These are phyloP conservation scores for Polydrusus pterygomalis DNA, from an alignment of 2,888 invertebrate genomes.

Conservation along the genomic window DNA sequence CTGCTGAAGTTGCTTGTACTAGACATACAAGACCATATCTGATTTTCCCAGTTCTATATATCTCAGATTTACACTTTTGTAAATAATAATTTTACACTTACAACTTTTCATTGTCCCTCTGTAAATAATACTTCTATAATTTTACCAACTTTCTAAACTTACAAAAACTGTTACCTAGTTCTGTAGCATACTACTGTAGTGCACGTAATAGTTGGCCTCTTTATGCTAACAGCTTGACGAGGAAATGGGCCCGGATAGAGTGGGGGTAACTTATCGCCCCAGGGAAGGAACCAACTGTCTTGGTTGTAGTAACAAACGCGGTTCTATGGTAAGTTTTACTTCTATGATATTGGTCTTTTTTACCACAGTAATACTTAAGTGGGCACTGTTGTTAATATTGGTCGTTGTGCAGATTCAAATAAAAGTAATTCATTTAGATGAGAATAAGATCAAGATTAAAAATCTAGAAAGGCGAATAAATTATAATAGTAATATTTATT, in stretches of 20 bases:
- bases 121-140: neutral
- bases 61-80: no score
- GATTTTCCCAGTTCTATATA: no score
- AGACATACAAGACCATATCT: no score
- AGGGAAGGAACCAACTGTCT: slow-evolving; percentile 79
- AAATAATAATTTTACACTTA: no score
- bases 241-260: slow-evolving; percentile 74
- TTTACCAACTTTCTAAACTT: neutral
- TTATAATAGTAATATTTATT: no score
- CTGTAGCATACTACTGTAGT: slow-evolving; percentile 60
- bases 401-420: no score
- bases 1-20: no score
- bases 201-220: slow-evolving; percentile 69
- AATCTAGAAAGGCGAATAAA: no score
- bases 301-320: slow-evolving; percentile 83
- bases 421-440: no score
- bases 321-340: slow-evolving; percentile 82
- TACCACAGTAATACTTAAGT: neutral
- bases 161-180: neutral
- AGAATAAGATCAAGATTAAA: no score
- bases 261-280: slow-evolving; percentile 82
- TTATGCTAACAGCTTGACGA: slow-evolving; percentile 72
- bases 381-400: neutral
- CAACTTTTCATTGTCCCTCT: neutral
- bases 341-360: neutral